These are phyloP conservation scores for Amyelois transitella DNA, from an alignment of 1,140 invertebrate species.

Conservation along the genomic window DNA sequence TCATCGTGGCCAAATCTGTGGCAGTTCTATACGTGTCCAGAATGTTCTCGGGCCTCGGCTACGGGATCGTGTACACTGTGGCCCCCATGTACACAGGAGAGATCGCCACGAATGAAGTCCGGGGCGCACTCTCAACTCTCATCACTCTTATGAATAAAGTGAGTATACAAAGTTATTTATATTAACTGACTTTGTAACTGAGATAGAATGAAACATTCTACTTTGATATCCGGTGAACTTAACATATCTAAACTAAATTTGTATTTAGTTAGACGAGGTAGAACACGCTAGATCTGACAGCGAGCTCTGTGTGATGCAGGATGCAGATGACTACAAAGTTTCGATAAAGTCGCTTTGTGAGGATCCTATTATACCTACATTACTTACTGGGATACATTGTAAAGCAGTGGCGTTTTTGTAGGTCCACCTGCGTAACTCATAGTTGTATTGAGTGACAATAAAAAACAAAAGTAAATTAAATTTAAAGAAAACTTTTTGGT, in stretches of 20 bases:
- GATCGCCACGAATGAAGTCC: constrained; percentile 79
- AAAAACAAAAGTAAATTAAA: too few relatives aligned
- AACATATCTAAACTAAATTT: background rate
- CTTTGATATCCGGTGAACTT: background rate
- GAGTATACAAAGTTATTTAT: constrained; percentile 19
- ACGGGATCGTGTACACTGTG: constrained; percentile 79
- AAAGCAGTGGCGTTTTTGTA: too few relatives aligned
- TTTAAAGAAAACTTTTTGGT: too few relatives aligned
- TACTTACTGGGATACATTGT: background rate
- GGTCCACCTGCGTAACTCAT: too few relatives aligned
- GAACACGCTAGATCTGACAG: background rate
- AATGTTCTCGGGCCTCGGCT: constrained; percentile 79
- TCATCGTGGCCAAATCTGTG: constrained; percentile 74
- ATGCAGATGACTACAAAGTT: background rate
- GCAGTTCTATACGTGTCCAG: constrained; percentile 72
- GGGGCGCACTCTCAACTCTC: constrained; percentile 82
- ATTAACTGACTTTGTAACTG: background rate
- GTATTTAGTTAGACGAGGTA: background rate
- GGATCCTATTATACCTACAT: background rate
- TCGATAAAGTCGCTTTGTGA: background rate
- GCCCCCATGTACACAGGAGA: constrained; percentile 81
- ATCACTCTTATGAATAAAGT: constrained; percentile 79
- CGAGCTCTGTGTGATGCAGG: background rate
- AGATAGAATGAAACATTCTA: background rate
- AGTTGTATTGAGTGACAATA: too few relatives aligned